These are phyloP conservation scores for Propithecus deckenii DNA, from an alignment of 2,797 vertebrate genomes.

Conservation along the genomic window DNA sequence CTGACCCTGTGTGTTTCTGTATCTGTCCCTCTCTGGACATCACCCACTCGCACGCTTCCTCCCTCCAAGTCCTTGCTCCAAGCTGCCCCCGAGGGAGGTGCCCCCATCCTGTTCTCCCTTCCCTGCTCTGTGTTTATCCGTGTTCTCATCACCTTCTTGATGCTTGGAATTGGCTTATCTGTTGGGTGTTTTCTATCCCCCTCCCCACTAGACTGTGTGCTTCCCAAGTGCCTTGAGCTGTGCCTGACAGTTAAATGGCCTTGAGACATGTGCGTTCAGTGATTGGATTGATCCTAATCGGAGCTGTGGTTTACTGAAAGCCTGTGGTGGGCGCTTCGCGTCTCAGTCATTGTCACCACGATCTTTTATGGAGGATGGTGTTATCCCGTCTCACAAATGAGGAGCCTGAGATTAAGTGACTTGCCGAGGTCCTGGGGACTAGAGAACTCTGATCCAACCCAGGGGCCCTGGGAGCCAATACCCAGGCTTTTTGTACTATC, in stretches of 20 bases:
- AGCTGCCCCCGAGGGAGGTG: background rate
- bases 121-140: background rate
- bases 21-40: background rate
- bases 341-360: too few relatives aligned
- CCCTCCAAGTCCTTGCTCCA: background rate
- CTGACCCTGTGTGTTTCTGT: fast-evolving
- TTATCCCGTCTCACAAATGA: background rate
- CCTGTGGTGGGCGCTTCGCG: background rate
- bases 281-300: background rate
- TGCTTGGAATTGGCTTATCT: background rate
- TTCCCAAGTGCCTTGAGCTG: background rate
- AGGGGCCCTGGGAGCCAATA: background rate
- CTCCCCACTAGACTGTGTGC: background rate
- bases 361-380: fast-evolving
- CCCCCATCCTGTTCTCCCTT: background rate
- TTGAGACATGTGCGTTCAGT: background rate
- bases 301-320: background rate
- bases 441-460: background rate
- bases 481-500: background rate
- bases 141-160: fast-evolving
- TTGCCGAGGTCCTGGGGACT: background rate
- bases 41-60: background rate
- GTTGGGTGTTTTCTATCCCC: background rate
- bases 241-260: background rate
- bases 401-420: background rate